Conservation (phyloP, 2,888 invertebrate genomes). For the Eupelmus urozonus region DNA sequence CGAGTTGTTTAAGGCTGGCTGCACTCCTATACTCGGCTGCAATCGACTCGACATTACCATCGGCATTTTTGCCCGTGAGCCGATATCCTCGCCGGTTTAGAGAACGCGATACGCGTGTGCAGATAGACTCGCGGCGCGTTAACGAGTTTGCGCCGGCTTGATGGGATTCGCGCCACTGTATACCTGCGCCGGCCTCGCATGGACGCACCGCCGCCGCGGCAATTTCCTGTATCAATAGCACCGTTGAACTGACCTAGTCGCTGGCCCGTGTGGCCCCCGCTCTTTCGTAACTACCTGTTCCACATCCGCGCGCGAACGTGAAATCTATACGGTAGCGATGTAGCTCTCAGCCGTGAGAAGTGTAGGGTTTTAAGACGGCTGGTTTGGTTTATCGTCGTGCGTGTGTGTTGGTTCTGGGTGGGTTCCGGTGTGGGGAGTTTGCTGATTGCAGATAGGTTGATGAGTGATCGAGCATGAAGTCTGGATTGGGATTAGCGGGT, state of each 20-base stretch:
- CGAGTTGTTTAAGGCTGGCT: no score
- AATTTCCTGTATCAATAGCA: constrained; percentile 61
- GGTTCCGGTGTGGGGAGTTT: neutral
- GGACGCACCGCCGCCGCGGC: constrained; percentile 47
- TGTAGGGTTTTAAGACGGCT: no score
- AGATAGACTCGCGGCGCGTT: neutral
- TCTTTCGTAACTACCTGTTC: constrained; percentile 54
- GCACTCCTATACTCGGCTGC: no score
- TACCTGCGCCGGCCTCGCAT: constrained; percentile 40
- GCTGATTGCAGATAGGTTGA: neutral
- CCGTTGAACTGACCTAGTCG: constrained; percentile 48
- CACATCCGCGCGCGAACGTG: constrained; percentile 19
- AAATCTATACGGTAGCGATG: neutral
- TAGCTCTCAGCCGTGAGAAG: constrained; percentile 5
- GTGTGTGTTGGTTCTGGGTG: neutral
- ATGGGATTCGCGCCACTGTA: constrained; percentile 17
- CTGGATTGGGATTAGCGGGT: neutral
- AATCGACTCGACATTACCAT: constrained; percentile 1
- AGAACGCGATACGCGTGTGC: constrained; percentile 32
- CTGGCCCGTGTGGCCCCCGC: neutral
- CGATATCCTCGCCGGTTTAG: constrained; percentile 9
- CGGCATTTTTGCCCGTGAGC: constrained; percentile 17
- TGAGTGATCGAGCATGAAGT: neutral
- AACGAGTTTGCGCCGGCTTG: constrained; percentile 42
- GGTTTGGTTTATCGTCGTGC: neutral